phyloP scores from a whole-genome alignment of 1,140 invertebrate genomes.

The Microplitis demolitor region DNA sequence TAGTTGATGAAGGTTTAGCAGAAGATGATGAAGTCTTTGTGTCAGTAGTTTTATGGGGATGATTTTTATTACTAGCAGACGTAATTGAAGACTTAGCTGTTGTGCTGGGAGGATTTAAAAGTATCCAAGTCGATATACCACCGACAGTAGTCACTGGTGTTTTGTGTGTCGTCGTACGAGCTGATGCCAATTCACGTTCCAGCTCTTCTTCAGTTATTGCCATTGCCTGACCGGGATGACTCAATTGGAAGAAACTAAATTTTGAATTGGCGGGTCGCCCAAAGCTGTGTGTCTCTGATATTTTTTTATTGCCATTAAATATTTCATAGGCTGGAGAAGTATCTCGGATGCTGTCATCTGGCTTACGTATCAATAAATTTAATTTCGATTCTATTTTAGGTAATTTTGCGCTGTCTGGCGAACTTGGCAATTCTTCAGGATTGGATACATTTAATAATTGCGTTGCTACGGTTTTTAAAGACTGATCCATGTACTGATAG shows the following conservation, averaged over 20 bases:
- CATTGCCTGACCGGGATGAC: constrained; percentile 59
- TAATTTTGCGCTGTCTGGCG: neutral
- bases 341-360: neutral
- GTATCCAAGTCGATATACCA: constrained; percentile 76
- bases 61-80: constrained; percentile 25
- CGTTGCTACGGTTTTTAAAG: constrained; percentile 54
- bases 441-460: constrained; percentile 52
- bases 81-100: constrained; percentile 43
- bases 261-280: constrained; percentile 56
- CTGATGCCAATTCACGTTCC: constrained; percentile 48
- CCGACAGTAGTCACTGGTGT: constrained; percentile 66
- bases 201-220: constrained; percentile 58
- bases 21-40: constrained; percentile 8
- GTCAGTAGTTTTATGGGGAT: constrained; percentile 20
- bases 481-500: constrained; percentile 54
- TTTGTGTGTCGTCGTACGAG: constrained; percentile 46
- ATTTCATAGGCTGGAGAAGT: constrained; percentile 5
- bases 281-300: constrained; percentile 31
- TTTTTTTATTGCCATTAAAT: constrained; percentile 4
- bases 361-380: constrained; percentile 15
- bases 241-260: constrained; percentile 54
- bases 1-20: constrained; percentile 5
- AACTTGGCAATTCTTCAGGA: constrained; percentile 27
- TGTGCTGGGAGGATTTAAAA: constrained; percentile 67
- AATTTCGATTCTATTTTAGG: constrained; percentile 27